Conservation (phyloP, 2,113 vertebrate genomes). For the human (Homo sapiens) region GRCh38 chrX:88370001-88370500, state of each 20-base stretch:
- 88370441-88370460: neutral
- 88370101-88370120: constrained; percentile 24
- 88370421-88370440: constrained; percentile 57
- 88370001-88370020: constrained; percentile 37
- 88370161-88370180: no score
- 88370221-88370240: constrained; percentile 31
- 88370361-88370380: constrained; percentile 71
- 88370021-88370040: constrained; percentile 63
- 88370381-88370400: constrained; percentile 78
- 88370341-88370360: constrained; percentile 64
- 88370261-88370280: neutral
- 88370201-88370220: neutral
- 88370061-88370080: neutral
- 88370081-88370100: neutral
- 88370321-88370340: constrained; percentile 40
- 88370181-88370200: constrained; percentile 11
- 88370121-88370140: constrained; percentile 68
- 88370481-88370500: neutral
- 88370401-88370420: constrained; percentile 74
- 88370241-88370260: neutral
- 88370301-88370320: neutral
- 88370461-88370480: constrained; percentile 16
- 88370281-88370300: constrained; percentile 60
- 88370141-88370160: no score
- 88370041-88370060: constrained; percentile 70